A percentile compares a stretch with the other conserved stretches of the same genome.
Evolutionary conservation across 2,797 vertebrate genomes (phyloP).

Genomic region (Otus scops): DNA sequence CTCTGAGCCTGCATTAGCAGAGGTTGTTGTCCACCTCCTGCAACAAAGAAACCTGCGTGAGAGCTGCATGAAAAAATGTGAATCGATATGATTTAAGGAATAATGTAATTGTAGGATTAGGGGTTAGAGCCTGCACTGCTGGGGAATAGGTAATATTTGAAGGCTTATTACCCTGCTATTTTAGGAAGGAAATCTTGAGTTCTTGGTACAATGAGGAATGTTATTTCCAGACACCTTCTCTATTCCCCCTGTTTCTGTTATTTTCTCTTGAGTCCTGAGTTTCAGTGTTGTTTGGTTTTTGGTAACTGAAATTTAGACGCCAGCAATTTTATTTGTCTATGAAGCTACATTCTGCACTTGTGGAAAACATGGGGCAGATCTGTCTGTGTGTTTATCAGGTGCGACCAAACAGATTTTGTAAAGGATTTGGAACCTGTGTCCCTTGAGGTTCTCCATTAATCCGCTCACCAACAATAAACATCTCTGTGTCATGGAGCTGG

Average conservation of each 20-base stretch:
- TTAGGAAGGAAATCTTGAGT: neutral
- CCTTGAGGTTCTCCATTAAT: neutral
- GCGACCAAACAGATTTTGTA: neutral
- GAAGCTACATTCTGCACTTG: neutral
- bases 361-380: neutral
- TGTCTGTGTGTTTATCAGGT: neutral
- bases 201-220: neutral
- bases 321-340: neutral
- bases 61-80: neutral
- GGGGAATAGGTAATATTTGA: neutral
- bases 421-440: neutral
- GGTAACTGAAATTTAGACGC: neutral
- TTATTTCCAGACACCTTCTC: neutral
- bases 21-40: neutral
- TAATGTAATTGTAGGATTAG: neutral
- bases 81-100: neutral
- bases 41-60: neutral
- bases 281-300: neutral
- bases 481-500: neutral
- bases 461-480: neutral
- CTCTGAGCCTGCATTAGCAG: neutral
- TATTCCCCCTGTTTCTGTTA: neutral
- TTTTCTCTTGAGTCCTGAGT: neutral
- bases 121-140: neutral
- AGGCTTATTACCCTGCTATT: neutral